Conservation (phyloP, 2,113 vertebrate genomes). For the Pavo muticus region DNA sequence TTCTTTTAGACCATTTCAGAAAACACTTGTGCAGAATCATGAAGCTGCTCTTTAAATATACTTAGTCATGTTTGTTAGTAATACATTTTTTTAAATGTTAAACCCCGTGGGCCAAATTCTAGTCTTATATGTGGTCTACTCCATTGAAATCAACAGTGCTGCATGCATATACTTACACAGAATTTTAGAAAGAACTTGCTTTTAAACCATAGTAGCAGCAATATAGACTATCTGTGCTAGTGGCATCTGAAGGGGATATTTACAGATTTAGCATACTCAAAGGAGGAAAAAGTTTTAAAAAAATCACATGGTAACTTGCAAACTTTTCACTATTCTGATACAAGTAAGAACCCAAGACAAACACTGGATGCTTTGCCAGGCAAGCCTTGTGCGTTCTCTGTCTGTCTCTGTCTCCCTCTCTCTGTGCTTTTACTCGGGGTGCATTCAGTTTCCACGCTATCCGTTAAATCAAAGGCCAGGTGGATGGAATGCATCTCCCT, state of each 20-base stretch:
- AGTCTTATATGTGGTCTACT: conserved; percentile 67
- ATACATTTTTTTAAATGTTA: conserved; percentile 68
- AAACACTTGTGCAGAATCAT: conserved; percentile 69
- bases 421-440: conserved; percentile 7
- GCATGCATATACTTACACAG: conserved; percentile 61
- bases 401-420: neutral
- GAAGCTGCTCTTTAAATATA: conserved; percentile 70
- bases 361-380: conserved; percentile 69
- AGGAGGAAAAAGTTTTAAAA: conserved; percentile 42
- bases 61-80: conserved; percentile 69
- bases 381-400: conserved; percentile 43
- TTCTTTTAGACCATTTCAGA: conserved; percentile 79
- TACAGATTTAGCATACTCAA: conserved; percentile 56
- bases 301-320: conserved; percentile 75
- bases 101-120: conserved; percentile 67
- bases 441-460: conserved; percentile 42
- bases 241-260: conserved; percentile 61
- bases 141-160: conserved; percentile 70
- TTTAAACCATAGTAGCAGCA: conserved; percentile 57
- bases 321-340: conserved; percentile 74
- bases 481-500: neutral
- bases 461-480: conserved; percentile 40
- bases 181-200: conserved; percentile 64
- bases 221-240: conserved; percentile 65
- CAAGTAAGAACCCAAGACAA: conserved; percentile 27